phyloP scores from a whole-genome alignment of 2,113 vertebrate species.

The Tyrannus savana region DNA sequence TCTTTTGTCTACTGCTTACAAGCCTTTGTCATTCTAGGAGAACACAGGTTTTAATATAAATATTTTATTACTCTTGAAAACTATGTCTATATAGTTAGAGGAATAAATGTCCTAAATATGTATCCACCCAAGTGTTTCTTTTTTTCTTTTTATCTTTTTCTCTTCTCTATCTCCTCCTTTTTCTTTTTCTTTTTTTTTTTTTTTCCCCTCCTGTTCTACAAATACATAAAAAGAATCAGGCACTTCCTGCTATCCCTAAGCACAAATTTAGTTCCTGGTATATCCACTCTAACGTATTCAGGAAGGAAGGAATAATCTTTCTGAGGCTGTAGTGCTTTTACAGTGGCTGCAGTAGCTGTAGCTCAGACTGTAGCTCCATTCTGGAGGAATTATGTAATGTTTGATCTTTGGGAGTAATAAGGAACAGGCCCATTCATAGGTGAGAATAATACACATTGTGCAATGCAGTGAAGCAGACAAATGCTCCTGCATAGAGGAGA shows the following conservation, averaged over 20 bases:
- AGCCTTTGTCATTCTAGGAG: background rate
- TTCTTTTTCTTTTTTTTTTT: background rate
- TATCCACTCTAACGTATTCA: conserved; percentile 9
- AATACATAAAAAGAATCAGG: background rate
- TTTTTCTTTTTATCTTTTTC: background rate
- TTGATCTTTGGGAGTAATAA: conserved; percentile 38
- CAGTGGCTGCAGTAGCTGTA: conserved; percentile 8
- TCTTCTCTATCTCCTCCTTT: background rate
- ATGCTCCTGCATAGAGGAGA: background rate
- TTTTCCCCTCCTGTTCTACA: background rate
- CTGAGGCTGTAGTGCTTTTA: background rate
- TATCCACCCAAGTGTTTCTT: background rate
- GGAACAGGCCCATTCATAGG: background rate
- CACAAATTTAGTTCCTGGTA: conserved; percentile 8
- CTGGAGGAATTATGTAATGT: background rate
- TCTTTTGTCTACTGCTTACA: background rate
- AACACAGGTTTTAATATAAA: background rate
- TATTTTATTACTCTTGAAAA: background rate
- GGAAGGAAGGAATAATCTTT: conserved; percentile 52
- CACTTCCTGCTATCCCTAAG: conserved; percentile 14
- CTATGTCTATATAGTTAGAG: background rate
- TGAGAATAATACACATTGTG: conserved; percentile 44
- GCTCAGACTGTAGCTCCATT: background rate
- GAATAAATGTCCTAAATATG: background rate
- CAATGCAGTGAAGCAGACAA: background rate